Evolutionary conservation across 2,888 invertebrate genomes (phyloP).

Genomic region (Amphiduros pacificus): DNA sequence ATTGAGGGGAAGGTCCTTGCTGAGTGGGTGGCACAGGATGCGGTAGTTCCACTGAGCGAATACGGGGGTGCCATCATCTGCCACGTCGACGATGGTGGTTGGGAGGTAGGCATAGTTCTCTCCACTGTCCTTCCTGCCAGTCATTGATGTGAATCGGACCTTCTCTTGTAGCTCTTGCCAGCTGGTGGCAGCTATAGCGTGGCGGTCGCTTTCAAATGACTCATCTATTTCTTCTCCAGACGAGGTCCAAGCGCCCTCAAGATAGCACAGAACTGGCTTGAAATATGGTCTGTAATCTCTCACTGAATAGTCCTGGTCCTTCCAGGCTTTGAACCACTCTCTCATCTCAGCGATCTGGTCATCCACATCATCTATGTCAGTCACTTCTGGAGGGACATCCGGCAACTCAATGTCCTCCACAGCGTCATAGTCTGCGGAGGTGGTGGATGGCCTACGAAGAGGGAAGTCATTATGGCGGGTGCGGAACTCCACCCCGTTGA

Average conservation of each 20-base stretch:
- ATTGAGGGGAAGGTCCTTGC: too few species aligned
- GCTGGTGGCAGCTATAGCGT: slow-evolving; percentile 39
- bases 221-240: slow-evolving; percentile 34
- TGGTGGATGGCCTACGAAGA: too few species aligned
- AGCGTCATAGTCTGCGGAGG: too few species aligned
- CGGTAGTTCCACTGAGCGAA: slow-evolving; percentile 19
- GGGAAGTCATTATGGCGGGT: too few species aligned
- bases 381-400: too few species aligned
- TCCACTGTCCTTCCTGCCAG: slow-evolving; percentile 4
- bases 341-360: neutral
- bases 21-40: slow-evolving; percentile 6
- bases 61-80: neutral
- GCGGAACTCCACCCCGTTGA: slow-evolving; percentile 50
- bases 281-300: neutral
- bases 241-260: slow-evolving; percentile 41
- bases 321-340: neutral
- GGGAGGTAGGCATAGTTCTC: slow-evolving; percentile 14
- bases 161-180: slow-evolving; percentile 41
- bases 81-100: neutral
- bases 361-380: neutral
- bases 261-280: slow-evolving; percentile 37
- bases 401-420: too few species aligned
- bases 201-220: slow-evolving; percentile 47
- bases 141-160: slow-evolving; percentile 37
- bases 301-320: neutral